A percentile compares a stretch with the other conserved stretches of the same genome.
These are phyloP conservation scores for Rotaria magnacalcarata DNA, from an alignment of 2,888 invertebrate genomes.

Conservation along the genomic window DNA sequence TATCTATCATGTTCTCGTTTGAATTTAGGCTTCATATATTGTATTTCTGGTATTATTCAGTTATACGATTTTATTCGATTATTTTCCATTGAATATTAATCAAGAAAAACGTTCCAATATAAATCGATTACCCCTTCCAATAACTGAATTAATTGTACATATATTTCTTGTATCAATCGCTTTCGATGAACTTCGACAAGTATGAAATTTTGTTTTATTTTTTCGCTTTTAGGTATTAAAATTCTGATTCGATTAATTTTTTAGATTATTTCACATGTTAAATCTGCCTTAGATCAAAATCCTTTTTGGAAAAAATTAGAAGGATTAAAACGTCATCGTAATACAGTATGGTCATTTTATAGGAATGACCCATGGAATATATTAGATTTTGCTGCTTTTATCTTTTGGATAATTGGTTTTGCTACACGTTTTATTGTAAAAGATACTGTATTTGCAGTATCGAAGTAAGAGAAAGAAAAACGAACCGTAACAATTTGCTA, in stretches of 20 bases:
- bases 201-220: not conserved
- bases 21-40: not conserved
- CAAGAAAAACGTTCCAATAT: not conserved
- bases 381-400: slow-evolving; percentile 4
- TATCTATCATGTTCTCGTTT: not conserved
- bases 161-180: not conserved
- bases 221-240: not conserved
- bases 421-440: slow-evolving; percentile 9
- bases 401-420: not conserved
- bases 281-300: not conserved
- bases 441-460: not conserved
- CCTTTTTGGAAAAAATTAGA: not conserved
- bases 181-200: not conserved
- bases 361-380: not conserved
- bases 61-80: not conserved
- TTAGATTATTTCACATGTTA: not conserved
- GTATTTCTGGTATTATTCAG: not conserved
- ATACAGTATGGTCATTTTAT: not conserved
- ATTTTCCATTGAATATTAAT: not conserved
- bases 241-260: not conserved
- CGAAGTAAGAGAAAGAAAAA: not conserved
- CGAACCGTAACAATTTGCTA: no score
- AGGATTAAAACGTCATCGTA: not conserved
- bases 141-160: not conserved
- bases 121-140: not conserved